Evolutionary conservation across 2,113 vertebrate species (phyloP).

Genomic region (Colossoma macropomum): DNA sequence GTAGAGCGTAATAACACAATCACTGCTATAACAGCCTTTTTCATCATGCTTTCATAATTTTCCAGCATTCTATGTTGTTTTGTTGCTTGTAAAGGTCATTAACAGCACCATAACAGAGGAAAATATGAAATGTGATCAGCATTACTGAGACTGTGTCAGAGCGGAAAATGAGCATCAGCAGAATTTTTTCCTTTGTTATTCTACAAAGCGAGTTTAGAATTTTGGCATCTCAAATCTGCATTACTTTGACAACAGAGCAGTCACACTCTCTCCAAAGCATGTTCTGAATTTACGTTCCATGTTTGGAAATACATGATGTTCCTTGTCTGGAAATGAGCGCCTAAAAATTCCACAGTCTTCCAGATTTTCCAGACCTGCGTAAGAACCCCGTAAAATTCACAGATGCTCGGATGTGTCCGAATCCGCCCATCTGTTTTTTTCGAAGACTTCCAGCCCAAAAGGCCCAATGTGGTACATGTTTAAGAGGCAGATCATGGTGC

Average conservation of each 20-base stretch:
- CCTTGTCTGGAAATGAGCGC: not conserved
- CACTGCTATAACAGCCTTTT: no score
- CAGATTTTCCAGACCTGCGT: not conserved
- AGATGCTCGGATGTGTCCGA: constrained; percentile 6
- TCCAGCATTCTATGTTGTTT: not conserved
- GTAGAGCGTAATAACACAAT: no score
- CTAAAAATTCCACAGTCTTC: not conserved
- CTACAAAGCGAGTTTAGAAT: not conserved
- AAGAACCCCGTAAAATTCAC: constrained; percentile 3
- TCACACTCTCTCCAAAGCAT: not conserved
- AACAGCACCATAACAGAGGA: not conserved
- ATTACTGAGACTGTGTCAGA: not conserved
- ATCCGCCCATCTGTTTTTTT: constrained; percentile 32
- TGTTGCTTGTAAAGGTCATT: not conserved
- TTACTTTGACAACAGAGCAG: not conserved
- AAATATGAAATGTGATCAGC: not conserved
- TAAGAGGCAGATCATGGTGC: constrained; percentile 31
- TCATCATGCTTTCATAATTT: no score
- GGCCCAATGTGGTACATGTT: constrained; percentile 7
- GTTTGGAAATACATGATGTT: not conserved
- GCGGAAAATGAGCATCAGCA: not conserved
- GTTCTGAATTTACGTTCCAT: not conserved
- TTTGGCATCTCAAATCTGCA: not conserved
- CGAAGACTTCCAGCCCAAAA: constrained; percentile 15
- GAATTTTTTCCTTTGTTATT: not conserved